These are phyloP conservation scores for Zoanthus solanderi DNA, from an alignment of 92 coral and sea anemone genomes.

Conservation along the genomic window DNA sequence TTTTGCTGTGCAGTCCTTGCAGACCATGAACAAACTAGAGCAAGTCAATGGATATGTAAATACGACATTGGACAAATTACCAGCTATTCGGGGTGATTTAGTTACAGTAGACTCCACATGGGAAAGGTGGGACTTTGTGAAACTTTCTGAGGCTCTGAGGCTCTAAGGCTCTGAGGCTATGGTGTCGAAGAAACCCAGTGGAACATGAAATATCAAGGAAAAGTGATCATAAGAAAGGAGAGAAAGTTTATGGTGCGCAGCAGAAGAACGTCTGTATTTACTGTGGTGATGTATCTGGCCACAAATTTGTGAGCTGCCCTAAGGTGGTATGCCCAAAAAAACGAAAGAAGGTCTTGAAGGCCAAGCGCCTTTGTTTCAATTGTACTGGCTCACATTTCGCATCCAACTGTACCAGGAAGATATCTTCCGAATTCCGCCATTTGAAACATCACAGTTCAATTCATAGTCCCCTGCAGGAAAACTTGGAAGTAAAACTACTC, in stretches of 20 bases:
- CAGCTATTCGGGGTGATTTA: slow-evolving; percentile 66
- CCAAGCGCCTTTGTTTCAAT: slow-evolving; percentile 18
- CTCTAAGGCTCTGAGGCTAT: too few species aligned
- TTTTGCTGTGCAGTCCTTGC: slow-evolving; percentile 58
- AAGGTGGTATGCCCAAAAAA: neutral
- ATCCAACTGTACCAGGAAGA: slow-evolving; percentile 16
- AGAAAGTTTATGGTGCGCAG: slow-evolving; percentile 8
- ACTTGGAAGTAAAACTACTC: neutral
- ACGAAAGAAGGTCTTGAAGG: slow-evolving; percentile 21
- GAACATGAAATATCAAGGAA: too few species aligned
- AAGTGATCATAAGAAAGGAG: neutral
- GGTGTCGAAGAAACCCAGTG: too few species aligned
- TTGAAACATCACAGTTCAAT: slow-evolving; percentile 24
- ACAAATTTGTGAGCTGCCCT: slow-evolving; percentile 21
- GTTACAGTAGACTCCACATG: neutral
- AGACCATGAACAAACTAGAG: slow-evolving; percentile 40
- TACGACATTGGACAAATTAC: slow-evolving; percentile 42
- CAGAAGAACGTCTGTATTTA: slow-evolving; percentile 17
- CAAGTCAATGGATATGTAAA: too few species aligned
- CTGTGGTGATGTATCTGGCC: slow-evolving; percentile 34
- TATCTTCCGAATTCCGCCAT: slow-evolving; percentile 5
- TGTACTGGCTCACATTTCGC: slow-evolving; percentile 36
- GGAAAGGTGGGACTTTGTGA: too few species aligned
- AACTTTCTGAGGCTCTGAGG: too few species aligned
- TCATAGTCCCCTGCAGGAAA: slow-evolving; percentile 1